These are phyloP conservation scores for Dicrostonyx torquatus DNA, from an alignment of 2,797 vertebrate genomes.

Conservation along the genomic window DNA sequence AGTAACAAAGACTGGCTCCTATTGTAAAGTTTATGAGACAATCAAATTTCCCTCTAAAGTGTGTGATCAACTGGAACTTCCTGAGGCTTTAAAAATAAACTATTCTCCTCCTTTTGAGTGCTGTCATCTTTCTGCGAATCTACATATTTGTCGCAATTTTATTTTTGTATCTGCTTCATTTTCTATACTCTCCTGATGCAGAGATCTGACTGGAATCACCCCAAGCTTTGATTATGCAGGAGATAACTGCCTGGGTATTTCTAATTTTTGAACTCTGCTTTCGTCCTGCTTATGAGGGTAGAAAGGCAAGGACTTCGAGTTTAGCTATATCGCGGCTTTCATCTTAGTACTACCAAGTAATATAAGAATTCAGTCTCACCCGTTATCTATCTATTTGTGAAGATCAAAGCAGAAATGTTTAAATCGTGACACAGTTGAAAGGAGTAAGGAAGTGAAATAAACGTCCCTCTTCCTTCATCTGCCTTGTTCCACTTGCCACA, in stretches of 20 bases:
- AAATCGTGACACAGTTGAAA: neutral
- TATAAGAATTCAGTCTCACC: neutral
- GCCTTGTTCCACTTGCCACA: neutral
- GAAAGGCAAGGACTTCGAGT: neutral
- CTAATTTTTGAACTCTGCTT: neutral
- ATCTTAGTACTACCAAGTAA: neutral
- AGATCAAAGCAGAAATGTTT: neutral
- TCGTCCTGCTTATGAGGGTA: neutral
- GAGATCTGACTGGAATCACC: neutral
- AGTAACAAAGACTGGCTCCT: neutral
- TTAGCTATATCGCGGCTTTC: neutral
- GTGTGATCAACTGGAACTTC: neutral
- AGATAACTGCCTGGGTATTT: neutral
- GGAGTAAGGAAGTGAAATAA: accelerated
- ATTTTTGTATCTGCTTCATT: neutral
- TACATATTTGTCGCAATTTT: neutral
- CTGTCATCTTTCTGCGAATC: neutral
- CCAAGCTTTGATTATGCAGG: neutral
- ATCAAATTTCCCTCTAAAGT: neutral
- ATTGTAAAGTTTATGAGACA: neutral
- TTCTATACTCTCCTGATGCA: neutral
- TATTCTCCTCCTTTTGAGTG: neutral
- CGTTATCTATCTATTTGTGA: neutral
- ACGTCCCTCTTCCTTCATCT: neutral
- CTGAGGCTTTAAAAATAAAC: neutral